These are phyloP conservation scores for Lapara coniferarum DNA, from an alignment of 2,888 invertebrate genomes.

Conservation along the genomic window DNA sequence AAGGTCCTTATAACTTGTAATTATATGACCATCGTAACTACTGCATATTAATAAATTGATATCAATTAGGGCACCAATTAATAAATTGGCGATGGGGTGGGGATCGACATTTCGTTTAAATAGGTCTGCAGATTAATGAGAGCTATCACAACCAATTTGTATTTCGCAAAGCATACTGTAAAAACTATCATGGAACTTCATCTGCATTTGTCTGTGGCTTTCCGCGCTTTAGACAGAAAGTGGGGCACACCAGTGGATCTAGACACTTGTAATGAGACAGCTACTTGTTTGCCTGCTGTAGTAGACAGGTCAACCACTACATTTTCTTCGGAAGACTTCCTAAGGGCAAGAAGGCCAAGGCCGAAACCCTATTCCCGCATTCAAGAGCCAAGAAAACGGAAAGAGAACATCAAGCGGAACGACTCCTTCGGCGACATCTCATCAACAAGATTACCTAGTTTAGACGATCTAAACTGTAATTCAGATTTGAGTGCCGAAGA, in stretches of 20 bases:
- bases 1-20: background rate
- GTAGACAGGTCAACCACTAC: slow-evolving; percentile 54
- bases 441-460: slow-evolving; percentile 44
- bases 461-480: slow-evolving; percentile 38
- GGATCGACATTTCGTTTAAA: background rate
- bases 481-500: slow-evolving; percentile 27
- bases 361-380: slow-evolving; percentile 46
- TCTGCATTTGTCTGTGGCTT: slow-evolving; percentile 60
- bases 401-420: slow-evolving; percentile 38
- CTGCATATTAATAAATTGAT: background rate
- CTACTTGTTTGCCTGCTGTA: slow-evolving; percentile 49
- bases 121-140: background rate
- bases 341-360: slow-evolving; percentile 45
- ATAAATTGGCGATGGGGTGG: background rate
- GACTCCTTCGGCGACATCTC: slow-evolving; percentile 60
- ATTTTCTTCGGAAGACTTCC: slow-evolving; percentile 63
- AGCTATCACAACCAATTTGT: background rate
- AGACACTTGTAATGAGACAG: slow-evolving; percentile 45
- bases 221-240: slow-evolving; percentile 60
- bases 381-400: slow-evolving; percentile 36
- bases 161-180: background rate
- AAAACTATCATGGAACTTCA: slow-evolving; percentile 58
- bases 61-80: slow-evolving; percentile 1
- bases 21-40: background rate
- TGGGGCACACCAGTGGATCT: slow-evolving; percentile 63